Conservation (phyloP, 2,797 vertebrate species). For the Squalus acanthias region DNA sequence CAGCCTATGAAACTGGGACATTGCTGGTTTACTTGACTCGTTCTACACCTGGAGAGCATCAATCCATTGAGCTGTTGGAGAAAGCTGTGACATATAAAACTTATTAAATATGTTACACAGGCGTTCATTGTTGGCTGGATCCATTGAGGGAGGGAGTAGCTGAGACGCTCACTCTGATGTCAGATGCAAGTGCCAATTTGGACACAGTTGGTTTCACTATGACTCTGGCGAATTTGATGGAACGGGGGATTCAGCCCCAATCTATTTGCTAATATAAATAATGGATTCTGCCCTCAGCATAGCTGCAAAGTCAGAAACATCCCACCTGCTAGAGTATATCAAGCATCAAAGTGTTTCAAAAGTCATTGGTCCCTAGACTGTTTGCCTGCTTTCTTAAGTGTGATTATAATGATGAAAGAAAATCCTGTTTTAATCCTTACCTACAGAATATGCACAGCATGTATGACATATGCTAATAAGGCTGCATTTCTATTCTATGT, state of each 20-base stretch:
- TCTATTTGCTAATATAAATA: not conserved
- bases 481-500: not conserved
- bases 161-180: not conserved
- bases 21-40: not conserved
- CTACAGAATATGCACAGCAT: not conserved
- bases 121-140: not conserved
- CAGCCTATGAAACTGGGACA: not conserved
- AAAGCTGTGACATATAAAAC: not conserved
- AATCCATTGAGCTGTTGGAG: not conserved
- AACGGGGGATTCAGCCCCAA: not conserved
- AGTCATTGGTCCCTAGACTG: not conserved
- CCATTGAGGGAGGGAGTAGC: not conserved
- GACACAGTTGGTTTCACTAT: not conserved
- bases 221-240: not conserved
- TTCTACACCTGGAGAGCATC: not conserved
- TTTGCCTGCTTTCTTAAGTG: not conserved
- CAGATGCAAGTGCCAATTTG: not conserved
- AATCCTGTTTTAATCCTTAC: not conserved
- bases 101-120: not conserved
- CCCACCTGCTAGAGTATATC: not conserved
- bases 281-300: not conserved
- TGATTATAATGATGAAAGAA: not conserved
- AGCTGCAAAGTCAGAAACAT: not conserved
- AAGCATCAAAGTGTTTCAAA: not conserved
- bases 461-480: not conserved